Evolutionary conservation across 1,140 invertebrate genomes (phyloP).

Genomic region (Neoseiulus cucumeris): DNA sequence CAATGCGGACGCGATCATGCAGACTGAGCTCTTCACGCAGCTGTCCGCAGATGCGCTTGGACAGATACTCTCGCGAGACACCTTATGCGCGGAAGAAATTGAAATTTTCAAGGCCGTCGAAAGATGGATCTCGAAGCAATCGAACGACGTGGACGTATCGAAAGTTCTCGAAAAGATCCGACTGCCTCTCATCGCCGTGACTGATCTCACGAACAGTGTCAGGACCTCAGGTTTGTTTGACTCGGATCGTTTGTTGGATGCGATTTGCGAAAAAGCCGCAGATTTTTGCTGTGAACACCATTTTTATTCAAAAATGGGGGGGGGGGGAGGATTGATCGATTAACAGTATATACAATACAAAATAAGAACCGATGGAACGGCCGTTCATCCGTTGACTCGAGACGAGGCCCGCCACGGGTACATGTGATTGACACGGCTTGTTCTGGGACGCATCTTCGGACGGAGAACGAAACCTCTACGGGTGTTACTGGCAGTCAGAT

Average conservation of each 20-base stretch:
- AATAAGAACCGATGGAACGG: too few relatives aligned
- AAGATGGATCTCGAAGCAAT: constrained; percentile 58
- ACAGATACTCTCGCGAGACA: constrained; percentile 65
- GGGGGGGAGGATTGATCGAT: too few relatives aligned
- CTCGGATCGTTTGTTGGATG: constrained; percentile 76
- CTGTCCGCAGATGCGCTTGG: constrained; percentile 44
- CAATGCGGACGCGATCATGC: constrained; percentile 59
- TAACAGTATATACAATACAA: too few relatives aligned
- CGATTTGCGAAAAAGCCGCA: constrained; percentile 67
- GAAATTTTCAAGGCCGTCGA: constrained; percentile 77
- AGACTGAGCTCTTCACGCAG: constrained; percentile 57
- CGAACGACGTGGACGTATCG: constrained; percentile 15
- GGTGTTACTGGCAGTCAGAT: too few relatives aligned
- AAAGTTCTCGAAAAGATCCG: constrained; percentile 38
- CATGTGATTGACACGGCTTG: too few relatives aligned
- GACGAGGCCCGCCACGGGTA: too few relatives aligned
- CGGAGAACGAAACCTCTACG: too few relatives aligned
- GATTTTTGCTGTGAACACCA: too few relatives aligned
- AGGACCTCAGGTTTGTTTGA: constrained; percentile 61
- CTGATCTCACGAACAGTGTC: constrained; percentile 67
- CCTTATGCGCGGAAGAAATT: constrained; percentile 84
- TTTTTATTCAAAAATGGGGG: too few relatives aligned
- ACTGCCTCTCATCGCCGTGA: constrained; percentile 61
- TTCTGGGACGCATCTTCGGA: too few relatives aligned
- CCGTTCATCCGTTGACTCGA: too few relatives aligned